phyloP scores from a whole-genome alignment of 2,888 invertebrate species.

The Pandemis corylana region DNA sequence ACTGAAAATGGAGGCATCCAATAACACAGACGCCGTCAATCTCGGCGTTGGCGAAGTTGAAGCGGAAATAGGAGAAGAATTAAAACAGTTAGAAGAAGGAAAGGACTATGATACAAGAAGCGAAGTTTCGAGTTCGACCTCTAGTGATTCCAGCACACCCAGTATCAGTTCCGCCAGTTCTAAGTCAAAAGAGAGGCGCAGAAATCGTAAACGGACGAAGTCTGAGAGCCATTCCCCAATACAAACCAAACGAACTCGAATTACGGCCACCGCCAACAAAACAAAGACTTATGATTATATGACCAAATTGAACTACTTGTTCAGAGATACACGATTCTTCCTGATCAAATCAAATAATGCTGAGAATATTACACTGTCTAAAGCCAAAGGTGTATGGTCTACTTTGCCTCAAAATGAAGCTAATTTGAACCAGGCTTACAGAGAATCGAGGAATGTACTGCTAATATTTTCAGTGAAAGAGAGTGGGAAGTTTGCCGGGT shows the following conservation, averaged over 20 bases:
- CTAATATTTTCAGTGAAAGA: constrained; percentile 99
- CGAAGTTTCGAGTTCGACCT: constrained; percentile 94
- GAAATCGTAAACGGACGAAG: constrained; percentile 84
- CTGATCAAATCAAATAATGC: constrained; percentile 99
- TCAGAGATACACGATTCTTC: constrained; percentile 97
- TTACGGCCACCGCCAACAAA: constrained; percentile 66
- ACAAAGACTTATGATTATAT: constrained; percentile 92
- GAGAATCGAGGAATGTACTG: constrained; percentile 96
- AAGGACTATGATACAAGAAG: constrained; percentile 93
- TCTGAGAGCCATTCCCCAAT: constrained; percentile 74
- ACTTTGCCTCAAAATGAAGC: constrained; percentile 98
- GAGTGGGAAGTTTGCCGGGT: constrained; percentile 97
- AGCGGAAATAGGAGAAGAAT: constrained; percentile 91
- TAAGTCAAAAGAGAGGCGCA: constrained; percentile 86
- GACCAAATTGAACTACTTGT: constrained; percentile 96
- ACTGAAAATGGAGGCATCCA: constrained; percentile 80
- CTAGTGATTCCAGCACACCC: constrained; percentile 89
- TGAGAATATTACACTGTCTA: constrained; percentile 97
- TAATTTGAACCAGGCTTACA: constrained; percentile 97
- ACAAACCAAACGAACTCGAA: constrained; percentile 70
- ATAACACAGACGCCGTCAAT: constrained; percentile 86
- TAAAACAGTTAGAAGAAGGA: constrained; percentile 90
- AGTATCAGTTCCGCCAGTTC: constrained; percentile 92
- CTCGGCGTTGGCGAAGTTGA: constrained; percentile 88
- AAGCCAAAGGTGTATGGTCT: constrained; percentile 98